Percentiles rank a stretch among this genome's conserved stretches.
Evolutionary conservation across 2,888 invertebrate species (phyloP).

Genomic region (Hetaerina titia): DNA sequence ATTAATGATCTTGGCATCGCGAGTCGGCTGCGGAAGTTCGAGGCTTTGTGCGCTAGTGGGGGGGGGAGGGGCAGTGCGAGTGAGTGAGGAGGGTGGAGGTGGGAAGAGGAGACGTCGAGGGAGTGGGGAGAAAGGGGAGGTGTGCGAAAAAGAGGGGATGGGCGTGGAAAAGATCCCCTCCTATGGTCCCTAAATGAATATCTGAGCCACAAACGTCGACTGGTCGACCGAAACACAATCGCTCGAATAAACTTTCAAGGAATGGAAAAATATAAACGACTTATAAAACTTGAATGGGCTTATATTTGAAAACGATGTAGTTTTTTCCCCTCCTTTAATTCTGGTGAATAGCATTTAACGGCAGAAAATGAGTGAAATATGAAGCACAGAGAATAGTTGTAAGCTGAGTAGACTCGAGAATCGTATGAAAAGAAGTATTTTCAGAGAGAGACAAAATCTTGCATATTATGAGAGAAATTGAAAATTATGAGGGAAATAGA

Average conservation of each 20-base stretch:
- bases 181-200: not conserved
- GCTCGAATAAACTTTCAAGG: constrained; percentile 7
- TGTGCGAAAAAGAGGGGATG: not conserved
- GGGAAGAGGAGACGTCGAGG: not conserved
- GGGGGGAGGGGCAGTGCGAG: not conserved
- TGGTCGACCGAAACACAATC: constrained; percentile 19
- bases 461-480: not conserved
- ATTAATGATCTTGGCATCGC: constrained; percentile 35
- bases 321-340: not conserved
- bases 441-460: not conserved
- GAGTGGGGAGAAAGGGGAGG: not conserved
- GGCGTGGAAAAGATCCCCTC: not conserved
- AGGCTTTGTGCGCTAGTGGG: not conserved
- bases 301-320: not conserved
- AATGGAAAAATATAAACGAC: constrained; percentile 27
- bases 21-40: not conserved
- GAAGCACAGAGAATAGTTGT: not conserved
- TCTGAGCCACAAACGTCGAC: not conserved
- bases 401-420: not conserved
- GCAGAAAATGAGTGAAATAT: not conserved
- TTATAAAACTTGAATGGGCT: not conserved
- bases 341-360: constrained; percentile 12
- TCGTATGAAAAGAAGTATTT: not conserved
- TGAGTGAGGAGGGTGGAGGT: not conserved
- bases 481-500: not conserved